Percentiles rank a stretch among this genome's conserved stretches.
Conservation (phyloP, 2,888 invertebrate genomes). For the Archips crataeganus region DNA sequence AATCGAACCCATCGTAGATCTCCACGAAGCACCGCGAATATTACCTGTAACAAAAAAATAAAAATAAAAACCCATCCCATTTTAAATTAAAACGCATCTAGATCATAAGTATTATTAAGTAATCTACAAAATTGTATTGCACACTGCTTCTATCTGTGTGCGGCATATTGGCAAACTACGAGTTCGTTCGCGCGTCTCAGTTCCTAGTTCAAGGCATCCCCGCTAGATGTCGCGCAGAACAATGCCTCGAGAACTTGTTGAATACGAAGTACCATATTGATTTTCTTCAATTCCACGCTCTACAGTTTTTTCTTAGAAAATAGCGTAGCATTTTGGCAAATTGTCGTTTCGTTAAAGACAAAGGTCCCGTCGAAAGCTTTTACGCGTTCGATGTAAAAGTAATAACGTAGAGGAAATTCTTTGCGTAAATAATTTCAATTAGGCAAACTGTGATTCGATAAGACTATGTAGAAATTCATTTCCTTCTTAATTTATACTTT, state of each 20-base stretch:
- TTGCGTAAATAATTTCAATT: neutral
- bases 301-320: neutral
- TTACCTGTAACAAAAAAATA: slow-evolving; percentile 32
- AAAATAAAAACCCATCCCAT: neutral
- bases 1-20: neutral
- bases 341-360: neutral
- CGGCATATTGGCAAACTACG: slow-evolving; percentile 20
- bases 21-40: neutral
- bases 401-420: neutral
- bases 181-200: neutral
- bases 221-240: slow-evolving; percentile 35
- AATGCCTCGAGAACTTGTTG: slow-evolving; percentile 37
- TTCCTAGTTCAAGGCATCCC: slow-evolving; percentile 17
- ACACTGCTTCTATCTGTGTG: slow-evolving; percentile 3
- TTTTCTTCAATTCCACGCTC: slow-evolving; percentile 17
- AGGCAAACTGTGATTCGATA: too few relatives aligned
- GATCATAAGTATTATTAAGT: neutral
- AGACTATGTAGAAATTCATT: too few relatives aligned
- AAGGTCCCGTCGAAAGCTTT: neutral
- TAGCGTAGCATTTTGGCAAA: neutral
- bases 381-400: neutral
- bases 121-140: slow-evolving; percentile 17
- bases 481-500: too few relatives aligned
- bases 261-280: slow-evolving; percentile 34
- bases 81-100: neutral